Evolutionary conservation across 2,113 vertebrate genomes (phyloP), one percentile per base, ranked within the genome.

Genomic region (Corydoras maculifer): DNA sequence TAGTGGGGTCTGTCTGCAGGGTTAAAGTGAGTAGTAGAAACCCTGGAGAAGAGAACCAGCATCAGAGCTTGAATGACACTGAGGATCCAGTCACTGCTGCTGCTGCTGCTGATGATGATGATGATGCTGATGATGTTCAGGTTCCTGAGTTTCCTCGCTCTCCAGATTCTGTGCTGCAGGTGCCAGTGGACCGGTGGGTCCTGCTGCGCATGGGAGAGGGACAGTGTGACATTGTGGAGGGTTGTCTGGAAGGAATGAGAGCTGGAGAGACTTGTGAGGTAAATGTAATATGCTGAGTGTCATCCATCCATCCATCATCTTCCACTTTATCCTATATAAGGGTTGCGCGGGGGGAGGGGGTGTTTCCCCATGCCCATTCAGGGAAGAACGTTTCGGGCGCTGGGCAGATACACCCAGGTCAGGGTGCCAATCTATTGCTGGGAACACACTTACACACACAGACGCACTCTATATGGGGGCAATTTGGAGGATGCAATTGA

Each of bases 231-330:
- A 48, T 93, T 18, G 77, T 85, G 57, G 94, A 95, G 66, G 81
- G 87, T 2, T 94, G 93, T 68, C 68, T 96, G 75, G 93, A 93
- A 64, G 82, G 86, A 9, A 95, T 96, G 93, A 84, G 81, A 70
- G 81, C 86, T 2, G 91, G 90, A 55, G 88, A 91, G 29, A 79
- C 65, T 50, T 90, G 88, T 79, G 85, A 88, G 84, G 88, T 92
- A 78, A 79, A 81, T 65, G 51, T 49, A 51, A 49, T 31, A 13
- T 51, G 61, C 14, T 25, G 31, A 14, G 14, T 18, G n/a, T 25
- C 18, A 25, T 25, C 18, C 18, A 25, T 25, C 18, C 18, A 25
- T 25, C 18, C 18, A 25, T 25, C 2, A 25, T 25, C 18, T 25
- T 25, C 18, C 18, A 25, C 18, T 25, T 25, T 25, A 25, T 25